phyloP scores from a whole-genome alignment of 2,888 invertebrate genomes.

The Papilio protenor region DNA sequence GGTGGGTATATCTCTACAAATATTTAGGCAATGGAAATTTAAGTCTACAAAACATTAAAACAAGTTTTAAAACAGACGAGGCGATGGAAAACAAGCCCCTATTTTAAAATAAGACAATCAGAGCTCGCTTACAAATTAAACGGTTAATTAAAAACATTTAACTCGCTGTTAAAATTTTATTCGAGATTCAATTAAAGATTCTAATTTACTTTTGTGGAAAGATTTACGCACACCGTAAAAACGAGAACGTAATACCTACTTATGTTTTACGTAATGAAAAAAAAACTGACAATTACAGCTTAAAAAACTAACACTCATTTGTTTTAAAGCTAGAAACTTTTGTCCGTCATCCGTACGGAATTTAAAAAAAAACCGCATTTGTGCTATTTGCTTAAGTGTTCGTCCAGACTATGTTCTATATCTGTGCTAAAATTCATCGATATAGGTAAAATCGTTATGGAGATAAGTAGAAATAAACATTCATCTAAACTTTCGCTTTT shows the following conservation, averaged over 20 bases:
- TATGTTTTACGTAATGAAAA: too few relatives aligned
- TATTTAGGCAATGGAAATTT: background rate
- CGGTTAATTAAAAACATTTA: constrained; percentile 26
- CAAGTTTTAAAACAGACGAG: background rate
- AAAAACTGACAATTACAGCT: background rate
- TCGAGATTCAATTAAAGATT: constrained; percentile 33
- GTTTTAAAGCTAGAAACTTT: too few relatives aligned
- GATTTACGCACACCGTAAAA: constrained; percentile 34
- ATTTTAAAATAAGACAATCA: background rate
- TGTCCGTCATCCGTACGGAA: too few relatives aligned
- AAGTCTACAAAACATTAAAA: background rate
- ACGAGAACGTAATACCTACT: background rate
- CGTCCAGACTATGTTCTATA: too few relatives aligned
- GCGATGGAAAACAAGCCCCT: background rate
- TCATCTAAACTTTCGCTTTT: too few relatives aligned
- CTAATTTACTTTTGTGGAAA: constrained; percentile 22
- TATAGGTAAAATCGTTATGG: too few relatives aligned
- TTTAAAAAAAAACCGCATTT: too few relatives aligned
- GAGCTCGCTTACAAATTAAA: constrained; percentile 8
- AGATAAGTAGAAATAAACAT: too few relatives aligned
- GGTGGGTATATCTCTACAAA: background rate
- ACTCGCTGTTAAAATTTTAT: constrained; percentile 19
- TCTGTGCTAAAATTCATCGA: too few relatives aligned
- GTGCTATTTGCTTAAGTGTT: too few relatives aligned
- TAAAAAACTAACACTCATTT: too few relatives aligned